Conservation (phyloP, 2,113 vertebrate genomes). For the Balaenoptera acutorostrata region DNA sequence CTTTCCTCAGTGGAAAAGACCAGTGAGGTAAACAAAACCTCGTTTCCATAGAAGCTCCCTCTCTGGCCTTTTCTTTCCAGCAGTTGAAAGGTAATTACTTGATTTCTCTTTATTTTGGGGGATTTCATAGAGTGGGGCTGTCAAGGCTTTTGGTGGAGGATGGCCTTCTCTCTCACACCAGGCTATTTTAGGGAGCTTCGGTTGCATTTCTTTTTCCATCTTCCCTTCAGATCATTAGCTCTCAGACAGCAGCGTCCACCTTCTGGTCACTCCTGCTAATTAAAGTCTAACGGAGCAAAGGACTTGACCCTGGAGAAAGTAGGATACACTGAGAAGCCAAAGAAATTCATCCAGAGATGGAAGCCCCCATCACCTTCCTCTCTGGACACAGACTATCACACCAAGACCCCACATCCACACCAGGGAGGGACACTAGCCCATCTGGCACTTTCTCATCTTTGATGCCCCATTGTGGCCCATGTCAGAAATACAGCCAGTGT, state of each 20-base stretch:
- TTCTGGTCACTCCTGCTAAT: constrained; percentile 18
- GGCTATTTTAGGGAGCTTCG: neutral
- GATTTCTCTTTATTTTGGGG: constrained; percentile 33
- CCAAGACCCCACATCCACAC: neutral
- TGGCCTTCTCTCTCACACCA: neutral
- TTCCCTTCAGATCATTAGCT: constrained; percentile 1
- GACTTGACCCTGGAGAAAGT: neutral
- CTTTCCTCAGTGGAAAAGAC: constrained; percentile 35
- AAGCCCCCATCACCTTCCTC: neutral
- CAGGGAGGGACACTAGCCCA: neutral
- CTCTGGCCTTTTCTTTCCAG: neutral
- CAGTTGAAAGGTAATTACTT: constrained; percentile 43
- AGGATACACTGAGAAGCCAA: neutral
- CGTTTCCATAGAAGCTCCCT: constrained; percentile 43
- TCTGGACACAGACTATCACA: neutral
- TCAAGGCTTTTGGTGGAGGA: neutral
- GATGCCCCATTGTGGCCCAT: neutral
- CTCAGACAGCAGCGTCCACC: neutral
- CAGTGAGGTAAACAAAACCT: constrained; percentile 20
- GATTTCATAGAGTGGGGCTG: neutral
- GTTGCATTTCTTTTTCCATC: neutral
- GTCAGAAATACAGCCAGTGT: neutral
- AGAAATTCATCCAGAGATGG: neutral
- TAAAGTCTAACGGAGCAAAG: constrained; percentile 25
- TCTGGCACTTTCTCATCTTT: neutral